Conservation (phyloP, 2,797 vertebrate genomes). For the Dryobates pubescens region DNA sequence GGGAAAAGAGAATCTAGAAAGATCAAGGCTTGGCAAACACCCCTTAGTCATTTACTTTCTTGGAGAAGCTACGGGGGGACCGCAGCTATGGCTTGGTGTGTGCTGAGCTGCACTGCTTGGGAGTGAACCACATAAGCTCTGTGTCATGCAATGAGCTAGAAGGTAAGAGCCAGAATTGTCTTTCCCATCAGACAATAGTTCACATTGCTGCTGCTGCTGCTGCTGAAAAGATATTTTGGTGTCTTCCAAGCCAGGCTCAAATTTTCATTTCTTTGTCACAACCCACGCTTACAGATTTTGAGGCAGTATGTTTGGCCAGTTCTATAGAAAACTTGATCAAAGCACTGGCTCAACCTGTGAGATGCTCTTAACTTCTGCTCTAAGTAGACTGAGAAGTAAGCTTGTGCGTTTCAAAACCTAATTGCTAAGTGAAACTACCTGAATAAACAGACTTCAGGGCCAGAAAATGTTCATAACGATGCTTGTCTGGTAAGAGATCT, state of each 20-base stretch:
- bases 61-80: neutral
- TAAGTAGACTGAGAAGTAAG: neutral
- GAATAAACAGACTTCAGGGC: neutral
- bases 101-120: neutral
- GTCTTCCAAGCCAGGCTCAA: neutral
- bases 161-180: neutral
- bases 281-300: neutral
- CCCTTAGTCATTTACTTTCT: neutral
- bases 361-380: neutral
- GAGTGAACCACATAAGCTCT: neutral
- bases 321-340: neutral
- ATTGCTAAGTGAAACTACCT: neutral
- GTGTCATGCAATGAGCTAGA: neutral
- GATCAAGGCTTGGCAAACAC: neutral
- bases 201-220: neutral
- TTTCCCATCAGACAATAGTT: neutral
- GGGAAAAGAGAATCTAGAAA: neutral
- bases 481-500: neutral
- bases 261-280: neutral
- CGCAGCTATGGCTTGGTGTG: neutral
- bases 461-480: neutral
- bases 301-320: neutral
- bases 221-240: neutral
- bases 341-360: neutral
- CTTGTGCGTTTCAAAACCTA: slow-evolving; percentile 14